Percentiles rank a stretch among this genome's conserved stretches.
Evolutionary conservation across 2,888 invertebrate species (phyloP).

Genomic region (Sympetrum striolatum): DNA sequence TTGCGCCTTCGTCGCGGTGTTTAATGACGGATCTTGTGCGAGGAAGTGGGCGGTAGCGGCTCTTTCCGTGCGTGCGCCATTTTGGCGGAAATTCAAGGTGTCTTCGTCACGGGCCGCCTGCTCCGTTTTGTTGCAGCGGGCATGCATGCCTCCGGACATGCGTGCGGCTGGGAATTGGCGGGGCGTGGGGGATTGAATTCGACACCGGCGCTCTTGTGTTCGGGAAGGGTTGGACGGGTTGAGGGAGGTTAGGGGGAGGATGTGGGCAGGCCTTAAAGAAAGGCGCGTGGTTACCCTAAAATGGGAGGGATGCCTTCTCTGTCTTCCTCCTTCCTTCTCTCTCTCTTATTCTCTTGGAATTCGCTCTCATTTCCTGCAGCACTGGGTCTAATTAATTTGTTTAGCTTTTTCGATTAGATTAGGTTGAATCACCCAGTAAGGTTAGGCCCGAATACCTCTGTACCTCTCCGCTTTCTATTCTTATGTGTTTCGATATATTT

Average conservation of each 20-base stretch:
- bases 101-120: background rate
- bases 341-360: background rate
- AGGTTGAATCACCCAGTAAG: background rate
- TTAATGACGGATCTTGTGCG: background rate
- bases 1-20: background rate
- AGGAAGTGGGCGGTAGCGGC: background rate
- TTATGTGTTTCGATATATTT: too few species aligned
- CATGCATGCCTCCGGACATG: background rate
- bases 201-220: conserved; percentile 37
- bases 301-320: background rate
- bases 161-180: background rate
- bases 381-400: background rate
- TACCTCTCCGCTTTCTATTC: background rate
- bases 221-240: background rate
- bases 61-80: background rate
- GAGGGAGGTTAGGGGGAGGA: background rate
- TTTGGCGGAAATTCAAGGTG: background rate
- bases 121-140: background rate
- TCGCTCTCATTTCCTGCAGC: background rate
- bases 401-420: background rate
- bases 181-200: conserved; percentile 16
- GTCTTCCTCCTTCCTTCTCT: background rate
- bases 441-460: background rate
- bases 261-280: background rate
- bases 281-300: conserved; percentile 20